Evolutionary conservation across 2,797 vertebrate species (phyloP).

Genomic region (Hafferia zeledoni): DNA sequence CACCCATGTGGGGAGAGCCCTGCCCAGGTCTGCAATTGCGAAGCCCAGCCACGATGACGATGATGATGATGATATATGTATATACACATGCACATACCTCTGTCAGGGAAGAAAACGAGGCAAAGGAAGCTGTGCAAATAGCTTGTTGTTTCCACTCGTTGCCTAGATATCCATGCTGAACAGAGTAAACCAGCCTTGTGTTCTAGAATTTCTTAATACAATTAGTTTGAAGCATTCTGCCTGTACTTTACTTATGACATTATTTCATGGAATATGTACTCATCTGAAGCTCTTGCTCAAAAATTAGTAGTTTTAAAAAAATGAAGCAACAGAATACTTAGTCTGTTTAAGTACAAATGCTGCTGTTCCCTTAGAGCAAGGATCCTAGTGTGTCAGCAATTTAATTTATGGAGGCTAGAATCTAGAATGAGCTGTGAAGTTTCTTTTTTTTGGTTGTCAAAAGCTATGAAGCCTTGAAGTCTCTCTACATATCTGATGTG

Average conservation of each 20-base stretch:
- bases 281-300: background rate
- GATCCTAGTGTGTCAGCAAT: background rate
- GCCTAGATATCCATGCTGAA: background rate
- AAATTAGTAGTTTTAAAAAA: background rate
- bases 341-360: background rate
- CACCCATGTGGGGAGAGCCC: no score
- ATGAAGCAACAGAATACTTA: background rate
- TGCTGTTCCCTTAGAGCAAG: background rate
- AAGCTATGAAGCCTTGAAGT: background rate
- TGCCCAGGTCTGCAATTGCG: no score
- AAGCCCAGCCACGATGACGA: no score
- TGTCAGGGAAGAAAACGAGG: background rate
- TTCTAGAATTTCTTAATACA: background rate
- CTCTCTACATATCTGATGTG: background rate
- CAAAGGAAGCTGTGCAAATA: background rate
- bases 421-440: background rate
- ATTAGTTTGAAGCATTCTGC: background rate
- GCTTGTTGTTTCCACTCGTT: background rate
- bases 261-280: background rate
- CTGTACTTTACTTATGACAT: background rate
- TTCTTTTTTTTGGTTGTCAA: background rate
- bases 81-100: rapidly evolving
- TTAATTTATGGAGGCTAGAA: background rate
- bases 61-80: no score
- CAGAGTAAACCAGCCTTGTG: background rate